Evolutionary conservation across 2,888 invertebrate species (phyloP), one percentile per base, ranked within the genome.

Genomic region (Pilophorus perplexus): DNA sequence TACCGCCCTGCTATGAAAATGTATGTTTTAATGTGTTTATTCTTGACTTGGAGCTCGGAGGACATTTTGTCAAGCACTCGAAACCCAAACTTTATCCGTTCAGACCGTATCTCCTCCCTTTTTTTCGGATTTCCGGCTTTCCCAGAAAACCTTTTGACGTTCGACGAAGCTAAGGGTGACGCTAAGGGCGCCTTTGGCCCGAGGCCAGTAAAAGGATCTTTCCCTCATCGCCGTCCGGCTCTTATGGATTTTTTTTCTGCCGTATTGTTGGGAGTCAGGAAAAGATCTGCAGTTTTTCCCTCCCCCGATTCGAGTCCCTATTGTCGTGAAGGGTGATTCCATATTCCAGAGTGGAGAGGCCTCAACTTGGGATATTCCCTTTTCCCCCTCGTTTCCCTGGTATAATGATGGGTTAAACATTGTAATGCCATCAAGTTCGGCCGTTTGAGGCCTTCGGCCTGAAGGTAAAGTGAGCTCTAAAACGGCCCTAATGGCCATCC

Each of bases 71-170:
- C n/a, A n/a, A n/a, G n/a, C n/a, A n/a, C n/a, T n/a, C n/a, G n/a
- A n/a, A n/a, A n/a, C n/a, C n/a, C n/a, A n/a, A n/a, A n/a, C n/a
- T n/a, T n/a, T n/a, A n/a, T n/a, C n/a, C n/a, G n/a, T n/a, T n/a
- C n/a, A n/a, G n/a, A n/a, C n/a, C n/a, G n/a, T n/a, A n/a, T n/a
- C n/a, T n/a, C n/a, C n/a, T n/a, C n/a, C n/a, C n/a, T n/a, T n/a
- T n/a, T n/a, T 44, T 44, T 44, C 44, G 20, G 44, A 44, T 44
- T 44, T 44, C 44, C 44, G 44, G 44, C 44, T 44, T 44, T 44
- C 44, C 44, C 8, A 44, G 20, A 44, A 20, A 12, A 44, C 10
- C 18, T 4, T n/a, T n/a, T 10, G 20, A 44, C 18, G 8, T 20
- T 12, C 18, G n/a, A n/a, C n/a, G n/a, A n/a, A n/a, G n/a, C n/a